A percentile compares a stretch with the other conserved stretches of the same genome.
These are phyloP conservation scores for Clunio marinus DNA, from an alignment of 2,888 invertebrate species.

Conservation along the genomic window DNA sequence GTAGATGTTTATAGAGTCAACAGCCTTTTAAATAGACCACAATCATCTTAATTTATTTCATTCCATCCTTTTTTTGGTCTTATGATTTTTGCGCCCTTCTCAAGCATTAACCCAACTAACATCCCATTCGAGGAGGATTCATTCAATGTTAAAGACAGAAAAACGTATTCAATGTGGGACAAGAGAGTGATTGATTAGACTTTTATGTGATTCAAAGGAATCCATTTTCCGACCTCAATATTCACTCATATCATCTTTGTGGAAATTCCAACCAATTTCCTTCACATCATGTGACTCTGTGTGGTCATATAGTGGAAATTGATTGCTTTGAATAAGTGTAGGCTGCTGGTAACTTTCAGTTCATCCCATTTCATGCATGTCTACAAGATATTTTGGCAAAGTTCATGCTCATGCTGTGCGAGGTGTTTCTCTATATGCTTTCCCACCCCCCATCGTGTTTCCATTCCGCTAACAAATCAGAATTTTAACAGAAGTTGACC, in stretches of 20 bases:
- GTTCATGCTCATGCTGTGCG: conserved; percentile 1
- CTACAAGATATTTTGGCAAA: background rate
- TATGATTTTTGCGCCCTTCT: too few species aligned
- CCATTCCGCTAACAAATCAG: background rate
- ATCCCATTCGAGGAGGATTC: background rate
- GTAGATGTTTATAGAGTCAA: too few species aligned
- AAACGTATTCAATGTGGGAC: too few species aligned
- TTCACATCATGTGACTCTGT: background rate
- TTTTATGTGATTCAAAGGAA: background rate
- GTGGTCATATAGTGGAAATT: background rate
- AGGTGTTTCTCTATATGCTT: background rate
- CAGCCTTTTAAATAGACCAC: too few species aligned
- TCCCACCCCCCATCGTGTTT: background rate
- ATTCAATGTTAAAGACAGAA: too few species aligned
- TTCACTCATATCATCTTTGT: background rate
- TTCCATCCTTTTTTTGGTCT: too few species aligned
- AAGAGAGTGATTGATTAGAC: conserved; percentile 11
- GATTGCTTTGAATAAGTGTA: background rate
- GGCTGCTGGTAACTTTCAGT: background rate
- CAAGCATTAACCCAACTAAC: too few species aligned
- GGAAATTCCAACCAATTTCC: too few species aligned
- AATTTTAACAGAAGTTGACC: background rate
- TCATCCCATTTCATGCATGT: background rate
- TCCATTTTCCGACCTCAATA: background rate
- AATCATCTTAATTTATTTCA: too few species aligned